Base-by-base conservation (phyloP, 2,888 invertebrate genomes). In the Lasioglossum lativentre region DNA sequence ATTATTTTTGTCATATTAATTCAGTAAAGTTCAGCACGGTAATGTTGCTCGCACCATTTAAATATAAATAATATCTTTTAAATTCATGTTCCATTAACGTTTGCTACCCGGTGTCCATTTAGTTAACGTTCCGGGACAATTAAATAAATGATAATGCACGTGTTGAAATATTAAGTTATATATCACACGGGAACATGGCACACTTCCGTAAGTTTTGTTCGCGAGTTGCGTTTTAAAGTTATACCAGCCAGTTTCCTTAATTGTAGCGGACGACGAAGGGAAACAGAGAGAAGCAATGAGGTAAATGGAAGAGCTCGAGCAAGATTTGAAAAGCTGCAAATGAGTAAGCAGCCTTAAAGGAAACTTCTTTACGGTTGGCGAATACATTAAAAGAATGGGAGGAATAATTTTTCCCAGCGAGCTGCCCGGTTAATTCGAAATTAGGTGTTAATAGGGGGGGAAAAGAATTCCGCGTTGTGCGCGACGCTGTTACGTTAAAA, bases 231-330 rank as follows among this genome's bases (percentile, higher is more conserved):
- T 38, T 70, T 70, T 40, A 70, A n/a, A 40, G 38, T 70, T 40
- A 40, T 5, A n/a, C 12, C 38, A 38, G 23, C 12, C 40, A 42
- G 27, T 71, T 71, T 27, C n/a, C 42, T 42, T 71, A 71, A 42
- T 71, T 42, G n/a, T 23, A 12, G 27, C 23, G 10, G 14, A 42
- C 38, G 40, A 71, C 38, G n/a, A 27, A 27, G n/a, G 42, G 40
- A 42, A 71, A 71, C 42, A 71, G 71, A n/a, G n/a, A n/a, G n/a
- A 42, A 71, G 66, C 66, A 19, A 68, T 68, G 34, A 68, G 19
- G 66, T 14, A 71, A 42, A 71, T 38, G 38, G 38, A 70, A 23
- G 40, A 14, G 38, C 70, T 71, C 19, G 0, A 30, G 45, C 30
- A 30, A 30, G 30, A 72, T 45, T 72, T 72, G 14, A 42, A 71